Conservation (phyloP, 1,140 invertebrate genomes). For the Drosophila saltans region DNA sequence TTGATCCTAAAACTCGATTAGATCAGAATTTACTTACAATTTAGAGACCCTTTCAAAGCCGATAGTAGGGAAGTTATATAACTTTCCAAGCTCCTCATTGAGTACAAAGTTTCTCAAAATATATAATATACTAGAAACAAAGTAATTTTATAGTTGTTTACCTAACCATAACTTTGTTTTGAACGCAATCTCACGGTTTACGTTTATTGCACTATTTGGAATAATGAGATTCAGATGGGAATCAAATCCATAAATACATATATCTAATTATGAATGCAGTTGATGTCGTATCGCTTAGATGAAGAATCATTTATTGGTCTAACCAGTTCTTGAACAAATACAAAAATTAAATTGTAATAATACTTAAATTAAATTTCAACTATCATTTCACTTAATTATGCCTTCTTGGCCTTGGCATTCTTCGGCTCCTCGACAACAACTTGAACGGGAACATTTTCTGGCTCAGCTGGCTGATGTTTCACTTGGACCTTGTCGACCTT, state of each 20-base stretch:
- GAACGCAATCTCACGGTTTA: too few species aligned
- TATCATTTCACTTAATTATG: slow-evolving; percentile 35
- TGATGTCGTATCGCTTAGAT: slow-evolving; percentile 27
- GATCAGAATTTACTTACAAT: too few species aligned
- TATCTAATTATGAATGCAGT: slow-evolving; percentile 36
- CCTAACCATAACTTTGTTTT: too few species aligned
- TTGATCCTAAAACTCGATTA: too few species aligned
- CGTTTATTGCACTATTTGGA: too few species aligned
- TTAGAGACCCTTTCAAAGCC: too few species aligned
- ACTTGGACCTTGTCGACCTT: slow-evolving; percentile 24
- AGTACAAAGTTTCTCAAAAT: too few species aligned
- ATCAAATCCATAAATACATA: neutral
- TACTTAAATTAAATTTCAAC: slow-evolving; percentile 49
- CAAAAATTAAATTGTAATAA: slow-evolving; percentile 42
- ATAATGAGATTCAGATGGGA: slow-evolving; percentile 33
- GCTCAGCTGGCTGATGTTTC: slow-evolving; percentile 20
- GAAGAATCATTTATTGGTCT: slow-evolving; percentile 56
- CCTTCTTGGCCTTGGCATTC: slow-evolving; percentile 39
- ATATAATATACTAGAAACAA: too few species aligned
- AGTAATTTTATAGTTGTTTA: too few species aligned
- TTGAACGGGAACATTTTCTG: slow-evolving; percentile 54
- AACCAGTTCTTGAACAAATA: slow-evolving; percentile 51
- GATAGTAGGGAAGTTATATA: too few species aligned
- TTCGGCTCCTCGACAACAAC: slow-evolving; percentile 46
- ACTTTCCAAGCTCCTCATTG: too few species aligned